Base-by-base conservation (phyloP, 2,797 vertebrate species). In the Cygnus olor region DNA sequence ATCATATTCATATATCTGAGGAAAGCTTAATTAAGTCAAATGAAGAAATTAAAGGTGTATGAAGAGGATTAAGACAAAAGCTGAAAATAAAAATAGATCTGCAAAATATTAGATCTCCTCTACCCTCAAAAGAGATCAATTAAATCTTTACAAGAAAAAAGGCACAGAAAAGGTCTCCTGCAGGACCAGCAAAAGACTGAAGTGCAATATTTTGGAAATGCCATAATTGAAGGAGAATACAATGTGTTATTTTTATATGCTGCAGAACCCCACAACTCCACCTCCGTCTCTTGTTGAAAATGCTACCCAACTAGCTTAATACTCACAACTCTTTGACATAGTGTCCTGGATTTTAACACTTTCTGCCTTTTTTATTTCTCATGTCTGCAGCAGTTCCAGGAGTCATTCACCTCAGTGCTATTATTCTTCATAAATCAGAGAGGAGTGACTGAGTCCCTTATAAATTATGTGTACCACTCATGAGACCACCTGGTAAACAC, bases 51-150 rank as follows among this genome's bases (percentile, higher is more conserved):
- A 95, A 93, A 96, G 89, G 83, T 90, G 32, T 85, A 85, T 85
- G 32, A 53, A 54, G 56, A 61, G 53, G 66, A 83, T 88, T 83
- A 83, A 81, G 51, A 16, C 42, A 94, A 83, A 96, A 90, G 61
- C 9, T 81, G 86, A 96, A 96, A 96, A 95, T 94, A 95, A 96
- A 97, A 97, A 93, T 89, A 96, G 66, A 77, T 88, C 88, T 88
- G 69, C 42, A 81, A 96, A 97, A 91, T 90, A 74, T 56, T 90
- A 78, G 61, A 88, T 92, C 77, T 88, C 51, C 80, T 45, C 68
- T 82, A 89, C 85, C 40, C 79, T 89, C 91, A 92, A 94, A 95
- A 94, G 88, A 93, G 74, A 89, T 96, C 89, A 85, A 83, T 70
- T 84, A 96, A 82, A 92, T 68, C 47, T 94, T 95, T 85, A 94